These are phyloP conservation scores for Clarias macrocephalus DNA, from an alignment of 2,113 vertebrate species.

Conservation along the genomic window DNA sequence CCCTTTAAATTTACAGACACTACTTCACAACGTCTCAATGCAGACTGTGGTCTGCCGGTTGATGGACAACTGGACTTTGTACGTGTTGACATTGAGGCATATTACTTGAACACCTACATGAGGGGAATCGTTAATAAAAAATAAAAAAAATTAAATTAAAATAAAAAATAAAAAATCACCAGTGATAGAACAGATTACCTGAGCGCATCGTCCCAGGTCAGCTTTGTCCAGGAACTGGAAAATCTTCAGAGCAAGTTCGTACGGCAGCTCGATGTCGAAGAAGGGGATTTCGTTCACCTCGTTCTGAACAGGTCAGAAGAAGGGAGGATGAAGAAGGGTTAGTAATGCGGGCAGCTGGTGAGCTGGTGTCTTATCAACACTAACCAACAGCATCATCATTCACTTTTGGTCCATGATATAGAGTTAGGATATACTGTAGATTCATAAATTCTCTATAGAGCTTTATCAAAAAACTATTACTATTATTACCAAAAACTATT, in stretches of 20 bases:
- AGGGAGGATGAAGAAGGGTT: background rate
- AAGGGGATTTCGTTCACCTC: slow-evolving; percentile 96
- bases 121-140: too few species aligned
- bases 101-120: background rate
- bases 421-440: too few species aligned
- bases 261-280: slow-evolving; percentile 90
- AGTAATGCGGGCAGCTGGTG: background rate
- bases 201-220: slow-evolving; percentile 90
- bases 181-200: slow-evolving; percentile 73
- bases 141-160: background rate
- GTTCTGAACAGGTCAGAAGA: slow-evolving; percentile 73
- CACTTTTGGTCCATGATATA: background rate
- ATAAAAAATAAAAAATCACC: background rate
- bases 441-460: background rate
- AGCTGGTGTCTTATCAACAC: background rate
- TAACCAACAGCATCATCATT: background rate
- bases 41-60: background rate
- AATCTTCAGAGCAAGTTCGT: slow-evolving; percentile 92
- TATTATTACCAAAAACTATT: too few species aligned
- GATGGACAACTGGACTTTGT: background rate
- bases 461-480: too few species aligned
- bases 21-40: background rate
- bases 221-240: slow-evolving; percentile 82
- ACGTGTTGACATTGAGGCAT: background rate
- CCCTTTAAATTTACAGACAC: too few species aligned